Percentiles rank a stretch among this genome's conserved stretches.
These are phyloP conservation scores for Alectoris magna DNA, from an alignment of 2,797 vertebrate genomes.

Conservation along the genomic window DNA sequence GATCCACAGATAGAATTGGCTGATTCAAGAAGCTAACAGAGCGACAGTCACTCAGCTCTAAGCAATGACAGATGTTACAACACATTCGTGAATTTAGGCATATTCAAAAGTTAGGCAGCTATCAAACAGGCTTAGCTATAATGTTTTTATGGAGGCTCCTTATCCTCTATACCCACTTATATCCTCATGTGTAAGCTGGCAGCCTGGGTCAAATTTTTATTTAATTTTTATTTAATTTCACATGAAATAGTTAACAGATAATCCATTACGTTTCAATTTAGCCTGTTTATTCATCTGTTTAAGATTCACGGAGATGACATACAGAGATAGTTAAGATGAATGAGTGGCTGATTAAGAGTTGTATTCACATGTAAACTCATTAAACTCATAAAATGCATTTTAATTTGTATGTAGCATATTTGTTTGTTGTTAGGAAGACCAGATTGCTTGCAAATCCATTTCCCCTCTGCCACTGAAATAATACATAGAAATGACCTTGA, in stretches of 20 bases:
- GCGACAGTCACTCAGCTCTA: not conserved
- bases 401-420: conserved; percentile 28
- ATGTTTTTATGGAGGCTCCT: not conserved
- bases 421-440: not conserved
- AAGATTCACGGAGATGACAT: conserved; percentile 48
- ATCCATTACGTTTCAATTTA: conserved; percentile 53
- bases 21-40: not conserved
- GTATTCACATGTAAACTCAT: not conserved
- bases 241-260: conserved; percentile 16
- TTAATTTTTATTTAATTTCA: not conserved
- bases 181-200: not conserved
- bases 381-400: conserved; percentile 37
- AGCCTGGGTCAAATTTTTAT: not conserved
- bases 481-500: not conserved
- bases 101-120: not conserved
- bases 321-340: conserved; percentile 65
- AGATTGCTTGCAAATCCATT: conserved; percentile 1
- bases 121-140: not conserved
- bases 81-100: not conserved
- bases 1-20: not conserved
- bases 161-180: not conserved
- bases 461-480: not conserved
- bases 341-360: conserved; percentile 46
- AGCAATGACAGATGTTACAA: not conserved
- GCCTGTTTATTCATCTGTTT: conserved; percentile 56